Percentiles rank a stretch among this genome's conserved stretches.
phyloP scores from a whole-genome alignment of 2,113 vertebrate genomes.

The Trematomus loennbergii region DNA sequence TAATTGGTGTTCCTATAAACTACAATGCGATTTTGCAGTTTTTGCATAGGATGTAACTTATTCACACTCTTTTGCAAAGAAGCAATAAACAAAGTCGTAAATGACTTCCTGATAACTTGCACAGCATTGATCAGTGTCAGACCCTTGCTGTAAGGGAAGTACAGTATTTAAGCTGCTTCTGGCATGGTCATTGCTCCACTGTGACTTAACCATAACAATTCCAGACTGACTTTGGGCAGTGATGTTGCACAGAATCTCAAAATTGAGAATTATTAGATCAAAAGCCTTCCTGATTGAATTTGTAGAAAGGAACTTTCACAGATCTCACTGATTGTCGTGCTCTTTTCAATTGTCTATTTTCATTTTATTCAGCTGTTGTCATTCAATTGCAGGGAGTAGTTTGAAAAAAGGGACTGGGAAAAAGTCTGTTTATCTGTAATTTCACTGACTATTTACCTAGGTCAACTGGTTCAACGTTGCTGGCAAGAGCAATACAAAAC shows the following conservation, averaged over 20 bases:
- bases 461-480: slow-evolving; percentile 10
- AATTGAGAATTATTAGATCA: slow-evolving; percentile 55
- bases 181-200: slow-evolving; percentile 30
- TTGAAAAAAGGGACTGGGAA: background rate
- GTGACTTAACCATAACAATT: slow-evolving; percentile 30
- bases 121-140: slow-evolving; percentile 56
- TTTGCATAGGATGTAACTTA: slow-evolving; percentile 54
- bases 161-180: slow-evolving; percentile 25
- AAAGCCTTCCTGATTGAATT: slow-evolving; percentile 54
- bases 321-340: slow-evolving; percentile 15
- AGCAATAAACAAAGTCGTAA: slow-evolving; percentile 59
- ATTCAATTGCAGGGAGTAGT: slow-evolving; percentile 5
- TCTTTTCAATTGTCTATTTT: slow-evolving; percentile 24
- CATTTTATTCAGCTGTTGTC: slow-evolving; percentile 35
- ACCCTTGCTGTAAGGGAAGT: slow-evolving; percentile 25
- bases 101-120: slow-evolving; percentile 60
- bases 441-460: slow-evolving; percentile 9
- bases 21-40: slow-evolving; percentile 35
- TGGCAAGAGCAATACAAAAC: slow-evolving; percentile 9
- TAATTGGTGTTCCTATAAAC: slow-evolving; percentile 35
- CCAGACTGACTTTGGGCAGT: slow-evolving; percentile 20
- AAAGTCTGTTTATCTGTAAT: slow-evolving; percentile 23
- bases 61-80: slow-evolving; percentile 51
- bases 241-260: slow-evolving; percentile 49
- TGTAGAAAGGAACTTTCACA: slow-evolving; percentile 17